phyloP scores from a whole-genome alignment of 2,797 vertebrate species.

The Triplophysa bombifrons region DNA sequence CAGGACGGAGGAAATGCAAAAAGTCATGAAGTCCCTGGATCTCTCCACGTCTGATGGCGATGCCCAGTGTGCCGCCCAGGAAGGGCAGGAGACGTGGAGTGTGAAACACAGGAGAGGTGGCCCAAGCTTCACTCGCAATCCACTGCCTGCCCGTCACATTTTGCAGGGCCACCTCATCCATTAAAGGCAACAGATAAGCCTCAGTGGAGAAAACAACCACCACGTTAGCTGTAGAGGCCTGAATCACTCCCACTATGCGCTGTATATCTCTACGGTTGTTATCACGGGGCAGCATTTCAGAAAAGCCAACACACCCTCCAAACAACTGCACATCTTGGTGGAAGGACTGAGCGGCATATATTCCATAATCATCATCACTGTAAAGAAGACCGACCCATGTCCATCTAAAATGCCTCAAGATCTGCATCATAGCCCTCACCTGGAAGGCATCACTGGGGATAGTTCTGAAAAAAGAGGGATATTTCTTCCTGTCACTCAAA shows the following conservation, averaged over 20 bases:
- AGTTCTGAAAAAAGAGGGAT: slow-evolving; percentile 56
- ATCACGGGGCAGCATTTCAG: slow-evolving; percentile 63
- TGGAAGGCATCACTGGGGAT: slow-evolving; percentile 59
- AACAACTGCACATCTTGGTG: slow-evolving; percentile 53
- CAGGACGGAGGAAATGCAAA: slow-evolving; percentile 49
- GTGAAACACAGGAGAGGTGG: slow-evolving; percentile 42
- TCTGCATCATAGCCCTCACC: slow-evolving; percentile 60
- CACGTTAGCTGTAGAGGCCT: too few relatives aligned
- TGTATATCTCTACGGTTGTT: slow-evolving; percentile 54
- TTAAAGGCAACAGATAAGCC: slow-evolving; percentile 22
- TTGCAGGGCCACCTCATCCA: slow-evolving; percentile 53
- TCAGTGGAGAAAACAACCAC: too few relatives aligned
- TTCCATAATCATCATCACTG: slow-evolving; percentile 64
- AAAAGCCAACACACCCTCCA: slow-evolving; percentile 70
- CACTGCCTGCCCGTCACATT: slow-evolving; percentile 58
- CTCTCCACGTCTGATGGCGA: slow-evolving; percentile 69
- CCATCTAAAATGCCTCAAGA: slow-evolving; percentile 71
- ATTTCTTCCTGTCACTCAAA: slow-evolving; percentile 50
- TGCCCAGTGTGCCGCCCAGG: slow-evolving; percentile 56
- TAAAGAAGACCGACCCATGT: slow-evolving; percentile 72
- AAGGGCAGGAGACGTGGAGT: slow-evolving; percentile 40
- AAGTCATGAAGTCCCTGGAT: slow-evolving; percentile 67
- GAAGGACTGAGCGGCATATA: slow-evolving; percentile 34
- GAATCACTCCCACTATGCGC: slow-evolving; percentile 33
- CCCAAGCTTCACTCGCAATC: slow-evolving; percentile 61